Conservation (phyloP, 1,140 invertebrate species). For the Zeugodacus cucurbitae region DNA sequence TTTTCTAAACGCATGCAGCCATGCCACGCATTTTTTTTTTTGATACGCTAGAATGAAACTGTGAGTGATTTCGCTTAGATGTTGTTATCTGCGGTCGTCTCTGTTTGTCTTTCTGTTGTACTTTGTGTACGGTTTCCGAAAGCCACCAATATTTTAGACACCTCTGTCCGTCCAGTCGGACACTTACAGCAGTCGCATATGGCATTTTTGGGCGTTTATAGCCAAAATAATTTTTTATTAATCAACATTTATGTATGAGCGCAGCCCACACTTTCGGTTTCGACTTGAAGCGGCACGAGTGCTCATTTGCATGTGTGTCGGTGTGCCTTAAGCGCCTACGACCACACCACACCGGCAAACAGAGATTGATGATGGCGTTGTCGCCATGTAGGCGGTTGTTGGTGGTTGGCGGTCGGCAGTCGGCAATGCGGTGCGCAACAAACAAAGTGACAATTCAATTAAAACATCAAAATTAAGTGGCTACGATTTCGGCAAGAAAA, state of each 20-base stretch:
- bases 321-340: not conserved
- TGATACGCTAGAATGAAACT: not conserved
- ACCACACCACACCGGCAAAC: not conserved
- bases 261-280: slow-evolving; percentile 1
- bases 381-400: not conserved
- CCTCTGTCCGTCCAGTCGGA: not conserved
- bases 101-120: not conserved
- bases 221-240: not conserved
- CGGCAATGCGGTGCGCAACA: not conserved
- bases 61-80: not conserved
- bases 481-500: not conserved
- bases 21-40: not conserved
- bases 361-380: slow-evolving; percentile 15
- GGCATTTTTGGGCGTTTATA: slow-evolving; percentile 22
- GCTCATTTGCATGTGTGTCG: not conserved
- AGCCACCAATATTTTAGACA: not conserved
- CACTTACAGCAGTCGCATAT: not conserved
- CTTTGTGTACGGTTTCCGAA: not conserved
- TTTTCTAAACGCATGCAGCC: too few species aligned
- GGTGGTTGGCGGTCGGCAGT: not conserved
- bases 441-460: slow-evolving; percentile 29
- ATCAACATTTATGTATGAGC: not conserved
- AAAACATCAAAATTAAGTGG: slow-evolving; percentile 19
- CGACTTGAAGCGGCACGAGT: not conserved
- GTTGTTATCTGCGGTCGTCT: not conserved